Evolutionary conservation across 2,797 vertebrate genomes (phyloP).

Genomic region (Sebastes paucispinis): DNA sequence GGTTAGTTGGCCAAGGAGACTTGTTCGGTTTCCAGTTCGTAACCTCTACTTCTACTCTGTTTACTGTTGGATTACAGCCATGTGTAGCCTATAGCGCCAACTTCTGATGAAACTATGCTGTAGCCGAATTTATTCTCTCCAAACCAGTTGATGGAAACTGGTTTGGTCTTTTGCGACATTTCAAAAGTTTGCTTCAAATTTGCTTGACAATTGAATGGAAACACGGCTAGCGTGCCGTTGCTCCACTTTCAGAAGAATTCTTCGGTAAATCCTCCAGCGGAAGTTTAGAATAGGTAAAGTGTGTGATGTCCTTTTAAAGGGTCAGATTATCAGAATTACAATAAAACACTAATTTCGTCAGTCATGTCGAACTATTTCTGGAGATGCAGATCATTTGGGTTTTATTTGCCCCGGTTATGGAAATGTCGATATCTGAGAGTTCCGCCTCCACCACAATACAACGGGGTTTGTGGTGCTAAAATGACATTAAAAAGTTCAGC

Average conservation of each 20-base stretch:
- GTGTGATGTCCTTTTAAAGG: background rate
- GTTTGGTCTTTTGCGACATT: no score
- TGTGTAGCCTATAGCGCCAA: background rate
- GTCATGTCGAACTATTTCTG: background rate
- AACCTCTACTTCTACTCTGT: background rate
- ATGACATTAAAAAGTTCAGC: background rate
- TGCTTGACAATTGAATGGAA: no score
- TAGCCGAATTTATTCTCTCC: background rate
- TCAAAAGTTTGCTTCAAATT: no score
- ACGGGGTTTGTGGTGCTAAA: background rate
- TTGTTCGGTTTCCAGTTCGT: rapidly evolving
- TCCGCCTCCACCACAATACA: background rate
- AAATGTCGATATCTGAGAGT: background rate
- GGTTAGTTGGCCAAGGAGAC: no score
- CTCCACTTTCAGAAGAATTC: background rate
- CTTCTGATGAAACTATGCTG: background rate
- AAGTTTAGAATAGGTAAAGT: background rate
- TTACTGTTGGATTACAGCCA: background rate
- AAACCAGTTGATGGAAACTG: background rate
- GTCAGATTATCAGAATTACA: background rate
- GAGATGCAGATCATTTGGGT: background rate
- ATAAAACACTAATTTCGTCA: background rate
- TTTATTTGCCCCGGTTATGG: background rate
- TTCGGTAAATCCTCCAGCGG: background rate
- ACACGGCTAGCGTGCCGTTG: background rate